phyloP scores from a whole-genome alignment of 2,888 invertebrate species.

The Ceramica pisi region DNA sequence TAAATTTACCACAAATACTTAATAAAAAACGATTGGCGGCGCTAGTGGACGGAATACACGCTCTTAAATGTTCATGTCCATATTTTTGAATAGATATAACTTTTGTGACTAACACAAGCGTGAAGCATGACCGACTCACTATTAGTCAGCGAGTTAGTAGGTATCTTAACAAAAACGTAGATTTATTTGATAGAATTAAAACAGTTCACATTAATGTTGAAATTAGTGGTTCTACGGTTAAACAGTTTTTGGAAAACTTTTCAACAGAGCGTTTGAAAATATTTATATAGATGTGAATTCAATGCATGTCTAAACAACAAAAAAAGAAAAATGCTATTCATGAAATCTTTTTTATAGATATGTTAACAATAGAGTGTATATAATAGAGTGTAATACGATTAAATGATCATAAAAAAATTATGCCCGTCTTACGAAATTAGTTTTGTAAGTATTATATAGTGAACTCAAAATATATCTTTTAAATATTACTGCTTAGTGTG shows the following conservation, averaged over 20 bases:
- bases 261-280: not conserved
- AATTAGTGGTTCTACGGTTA: slow-evolving; percentile 11
- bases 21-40: too few relatives aligned
- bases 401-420: too few relatives aligned
- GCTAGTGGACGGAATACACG: too few relatives aligned
- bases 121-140: slow-evolving; percentile 61
- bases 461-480: too few relatives aligned
- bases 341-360: not conserved
- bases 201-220: slow-evolving; percentile 4
- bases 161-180: slow-evolving; percentile 24
- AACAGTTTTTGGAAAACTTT: not conserved
- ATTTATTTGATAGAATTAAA: slow-evolving; percentile 20
- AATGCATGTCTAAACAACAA: slow-evolving; percentile 68
- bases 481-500: too few relatives aligned
- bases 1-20: too few relatives aligned
- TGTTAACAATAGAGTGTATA: too few relatives aligned
- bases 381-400: too few relatives aligned
- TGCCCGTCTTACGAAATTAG: too few relatives aligned
- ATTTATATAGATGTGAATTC: slow-evolving; percentile 1
- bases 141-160: slow-evolving; percentile 22
- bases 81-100: slow-evolving; percentile 41
- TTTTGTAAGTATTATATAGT: too few relatives aligned
- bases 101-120: slow-evolving; percentile 69
- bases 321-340: slow-evolving; percentile 8
- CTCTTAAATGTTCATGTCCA: slow-evolving; percentile 36